phyloP scores from a whole-genome alignment of 1,140 invertebrate species.

The Bombus turneri region DNA sequence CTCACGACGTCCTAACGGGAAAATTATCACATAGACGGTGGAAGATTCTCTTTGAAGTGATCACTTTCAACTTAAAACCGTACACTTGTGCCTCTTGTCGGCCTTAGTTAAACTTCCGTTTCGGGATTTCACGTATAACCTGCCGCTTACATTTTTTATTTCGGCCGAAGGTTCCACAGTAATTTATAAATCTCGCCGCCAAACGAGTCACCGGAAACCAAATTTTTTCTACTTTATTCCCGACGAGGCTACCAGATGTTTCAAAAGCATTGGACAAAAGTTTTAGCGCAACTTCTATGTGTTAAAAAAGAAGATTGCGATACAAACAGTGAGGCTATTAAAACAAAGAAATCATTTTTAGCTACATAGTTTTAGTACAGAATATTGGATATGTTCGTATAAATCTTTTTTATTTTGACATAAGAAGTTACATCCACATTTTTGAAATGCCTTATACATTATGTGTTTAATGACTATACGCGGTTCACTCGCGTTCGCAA shows the following conservation, averaged over 20 bases:
- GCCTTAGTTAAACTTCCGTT: background rate
- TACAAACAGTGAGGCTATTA: too few relatives aligned
- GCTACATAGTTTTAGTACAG: too few relatives aligned
- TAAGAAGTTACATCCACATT: background rate
- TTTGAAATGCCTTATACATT: background rate
- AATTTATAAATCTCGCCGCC: background rate
- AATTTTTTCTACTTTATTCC: background rate
- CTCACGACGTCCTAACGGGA: constrained; percentile 20
- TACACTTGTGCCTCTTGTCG: background rate
- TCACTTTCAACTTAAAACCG: constrained; percentile 6
- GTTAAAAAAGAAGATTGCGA: too few relatives aligned
- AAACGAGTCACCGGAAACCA: background rate
- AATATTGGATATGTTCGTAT: background rate
- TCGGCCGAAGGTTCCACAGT: background rate
- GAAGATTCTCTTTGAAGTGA: background rate
- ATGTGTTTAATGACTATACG: background rate
- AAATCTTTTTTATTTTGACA: background rate
- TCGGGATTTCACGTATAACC: background rate
- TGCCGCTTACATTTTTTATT: background rate
- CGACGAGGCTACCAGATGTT: background rate
- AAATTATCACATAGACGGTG: constrained; percentile 1
- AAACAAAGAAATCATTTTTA: too few relatives aligned
- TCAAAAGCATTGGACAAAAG: background rate
- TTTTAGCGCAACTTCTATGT: background rate
- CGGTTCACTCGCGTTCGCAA: background rate